phyloP scores from a whole-genome alignment of 2,797 vertebrate genomes.

The Sebastes umbrosus region DNA sequence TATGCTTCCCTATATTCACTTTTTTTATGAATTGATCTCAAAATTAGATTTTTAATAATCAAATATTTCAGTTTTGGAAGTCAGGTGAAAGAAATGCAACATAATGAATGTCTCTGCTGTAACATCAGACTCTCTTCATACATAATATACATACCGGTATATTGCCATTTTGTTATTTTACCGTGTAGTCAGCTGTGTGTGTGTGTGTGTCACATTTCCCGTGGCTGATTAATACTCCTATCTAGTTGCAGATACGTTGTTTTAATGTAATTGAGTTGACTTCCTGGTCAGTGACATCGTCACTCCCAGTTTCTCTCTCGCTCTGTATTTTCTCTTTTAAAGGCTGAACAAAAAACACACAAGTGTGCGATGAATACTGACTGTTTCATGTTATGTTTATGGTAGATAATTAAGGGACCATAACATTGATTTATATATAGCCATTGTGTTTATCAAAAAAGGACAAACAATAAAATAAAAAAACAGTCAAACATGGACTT shows the following conservation, averaged over 20 bases:
- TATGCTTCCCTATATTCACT: neutral
- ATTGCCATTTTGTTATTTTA: neutral
- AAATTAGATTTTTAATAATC: neutral
- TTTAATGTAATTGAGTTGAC: conserved; percentile 34
- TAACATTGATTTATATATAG: neutral
- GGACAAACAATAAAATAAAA: neutral
- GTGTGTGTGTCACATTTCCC: neutral
- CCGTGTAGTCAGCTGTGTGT: neutral
- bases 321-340: neutral
- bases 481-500: neutral
- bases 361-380: neutral
- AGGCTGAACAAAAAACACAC: neutral
- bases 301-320: neutral
- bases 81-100: neutral
- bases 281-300: conserved; percentile 36
- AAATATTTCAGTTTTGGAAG: neutral
- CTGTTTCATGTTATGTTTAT: neutral
- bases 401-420: neutral
- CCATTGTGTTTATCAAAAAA: neutral
- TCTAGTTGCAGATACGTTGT: neutral
- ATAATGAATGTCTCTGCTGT: neutral
- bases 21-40: neutral
- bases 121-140: neutral
- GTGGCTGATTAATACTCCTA: neutral
- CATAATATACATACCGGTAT: neutral